Percentiles rank a stretch among this genome's conserved stretches.
These are phyloP conservation scores for Mystacornis crossleyi DNA, from an alignment of 2,113 vertebrate genomes.

Conservation along the genomic window DNA sequence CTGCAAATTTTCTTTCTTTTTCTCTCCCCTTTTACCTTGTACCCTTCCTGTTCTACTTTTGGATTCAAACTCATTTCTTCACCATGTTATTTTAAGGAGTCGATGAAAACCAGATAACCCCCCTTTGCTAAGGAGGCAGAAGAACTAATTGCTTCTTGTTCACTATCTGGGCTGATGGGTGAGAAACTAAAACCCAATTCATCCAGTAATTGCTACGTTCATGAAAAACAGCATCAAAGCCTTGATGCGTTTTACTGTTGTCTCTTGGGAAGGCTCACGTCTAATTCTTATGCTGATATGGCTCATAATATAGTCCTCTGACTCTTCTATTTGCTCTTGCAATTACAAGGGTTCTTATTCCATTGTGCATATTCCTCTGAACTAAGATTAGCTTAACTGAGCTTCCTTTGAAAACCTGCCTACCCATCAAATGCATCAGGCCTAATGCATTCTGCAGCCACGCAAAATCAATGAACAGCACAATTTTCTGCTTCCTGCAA, in stretches of 20 bases:
- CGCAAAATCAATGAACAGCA: conserved; percentile 79
- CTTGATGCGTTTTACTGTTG: conserved; percentile 55
- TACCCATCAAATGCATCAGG: conserved; percentile 74
- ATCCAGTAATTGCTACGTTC: conserved; percentile 75
- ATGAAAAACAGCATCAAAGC: conserved; percentile 74
- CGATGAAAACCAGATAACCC: conserved; percentile 70
- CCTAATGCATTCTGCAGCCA: conserved; percentile 76
- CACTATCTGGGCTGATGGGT: conserved; percentile 73
- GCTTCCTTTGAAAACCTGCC: conserved; percentile 76
- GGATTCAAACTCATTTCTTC: conserved; percentile 60
- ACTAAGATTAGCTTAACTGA: conserved; percentile 77
- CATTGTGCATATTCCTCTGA: conserved; percentile 74
- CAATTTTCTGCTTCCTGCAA: conserved; percentile 77
- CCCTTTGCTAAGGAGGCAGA: conserved; percentile 60
- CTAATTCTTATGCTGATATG: conserved; percentile 77
- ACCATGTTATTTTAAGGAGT: conserved; percentile 62
- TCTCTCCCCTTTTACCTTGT: not conserved
- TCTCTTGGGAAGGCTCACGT: conserved; percentile 68
- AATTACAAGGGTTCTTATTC: conserved; percentile 75
- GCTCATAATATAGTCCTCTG: conserved; percentile 71
- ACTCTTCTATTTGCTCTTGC: conserved; percentile 76
- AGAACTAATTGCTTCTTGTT: conserved; percentile 77
- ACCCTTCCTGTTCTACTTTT: not conserved
- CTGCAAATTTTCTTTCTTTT: not conserved
- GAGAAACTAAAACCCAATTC: conserved; percentile 76